Percentiles rank a stretch among this genome's conserved stretches.
Conservation (phyloP, 2,888 invertebrate species). For the Melanostoma mellinum region DNA sequence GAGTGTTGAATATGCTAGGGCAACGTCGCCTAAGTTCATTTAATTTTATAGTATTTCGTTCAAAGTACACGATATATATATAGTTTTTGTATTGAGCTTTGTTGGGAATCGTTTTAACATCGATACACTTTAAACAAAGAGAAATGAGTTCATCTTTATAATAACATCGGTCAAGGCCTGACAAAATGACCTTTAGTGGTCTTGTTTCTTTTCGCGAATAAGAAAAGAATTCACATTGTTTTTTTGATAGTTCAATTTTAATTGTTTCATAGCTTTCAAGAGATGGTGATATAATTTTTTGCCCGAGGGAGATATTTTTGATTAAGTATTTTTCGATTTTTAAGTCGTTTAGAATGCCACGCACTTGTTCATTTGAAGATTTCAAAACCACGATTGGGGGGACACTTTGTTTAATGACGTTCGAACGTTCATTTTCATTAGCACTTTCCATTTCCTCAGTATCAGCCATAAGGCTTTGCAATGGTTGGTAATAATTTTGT, state of each 20-base stretch:
- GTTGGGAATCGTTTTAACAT: too few relatives aligned
- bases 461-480: too few relatives aligned
- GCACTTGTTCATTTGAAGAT: background rate
- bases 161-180: too few relatives aligned
- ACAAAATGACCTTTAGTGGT: background rate
- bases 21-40: background rate
- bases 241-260: background rate
- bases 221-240: background rate
- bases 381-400: background rate
- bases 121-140: too few relatives aligned
- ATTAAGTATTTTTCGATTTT: background rate
- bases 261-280: background rate
- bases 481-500: background rate
- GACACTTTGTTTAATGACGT: too few relatives aligned
- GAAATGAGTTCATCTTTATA: too few relatives aligned
- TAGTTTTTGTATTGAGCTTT: too few relatives aligned
- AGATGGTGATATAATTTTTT: background rate
- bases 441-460: too few relatives aligned
- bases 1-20: background rate
- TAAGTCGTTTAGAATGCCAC: background rate
- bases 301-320: slow-evolving; percentile 1
- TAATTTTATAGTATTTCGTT: background rate
- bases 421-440: too few relatives aligned
- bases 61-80: background rate
- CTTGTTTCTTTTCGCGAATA: background rate